A percentile compares a stretch with the other conserved stretches of the same genome.
Evolutionary conservation across 2,113 vertebrate genomes (phyloP).

Genomic region (Tachuris rubrigastra): DNA sequence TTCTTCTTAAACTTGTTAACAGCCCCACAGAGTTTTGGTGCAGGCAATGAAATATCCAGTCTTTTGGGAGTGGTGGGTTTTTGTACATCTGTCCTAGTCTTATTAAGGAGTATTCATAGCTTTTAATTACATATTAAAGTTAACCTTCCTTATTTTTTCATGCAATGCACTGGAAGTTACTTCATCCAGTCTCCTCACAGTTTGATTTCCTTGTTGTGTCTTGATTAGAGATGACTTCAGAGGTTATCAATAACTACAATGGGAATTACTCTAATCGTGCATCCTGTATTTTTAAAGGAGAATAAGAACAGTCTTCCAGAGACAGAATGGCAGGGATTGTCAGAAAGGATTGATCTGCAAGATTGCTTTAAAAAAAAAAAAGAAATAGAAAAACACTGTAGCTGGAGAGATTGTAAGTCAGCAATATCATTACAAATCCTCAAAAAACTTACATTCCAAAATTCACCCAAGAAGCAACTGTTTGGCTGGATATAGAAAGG

Average conservation of each 20-base stretch:
- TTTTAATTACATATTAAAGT: background rate
- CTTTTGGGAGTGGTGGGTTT: accelerated
- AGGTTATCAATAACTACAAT: background rate
- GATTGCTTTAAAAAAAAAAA: too few species aligned
- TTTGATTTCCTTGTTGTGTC: background rate
- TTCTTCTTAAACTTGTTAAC: background rate
- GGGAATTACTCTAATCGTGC: background rate
- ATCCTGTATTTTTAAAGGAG: background rate
- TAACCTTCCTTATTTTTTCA: background rate
- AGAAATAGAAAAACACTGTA: background rate
- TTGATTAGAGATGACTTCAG: background rate
- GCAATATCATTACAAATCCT: background rate
- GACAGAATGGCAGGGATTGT: background rate
- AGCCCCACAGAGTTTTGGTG: background rate
- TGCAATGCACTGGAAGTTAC: background rate
- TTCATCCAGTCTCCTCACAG: background rate
- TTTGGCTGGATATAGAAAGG: background rate
- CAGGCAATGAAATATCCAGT: background rate
- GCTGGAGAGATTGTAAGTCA: background rate
- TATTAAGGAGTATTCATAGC: background rate
- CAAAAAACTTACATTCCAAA: background rate
- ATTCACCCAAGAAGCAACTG: accelerated
- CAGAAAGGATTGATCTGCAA: background rate
- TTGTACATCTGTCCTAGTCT: background rate
- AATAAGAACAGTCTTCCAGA: background rate